These are phyloP conservation scores for Parus major DNA, from an alignment of 2,113 vertebrate genomes.

Conservation along the genomic window DNA sequence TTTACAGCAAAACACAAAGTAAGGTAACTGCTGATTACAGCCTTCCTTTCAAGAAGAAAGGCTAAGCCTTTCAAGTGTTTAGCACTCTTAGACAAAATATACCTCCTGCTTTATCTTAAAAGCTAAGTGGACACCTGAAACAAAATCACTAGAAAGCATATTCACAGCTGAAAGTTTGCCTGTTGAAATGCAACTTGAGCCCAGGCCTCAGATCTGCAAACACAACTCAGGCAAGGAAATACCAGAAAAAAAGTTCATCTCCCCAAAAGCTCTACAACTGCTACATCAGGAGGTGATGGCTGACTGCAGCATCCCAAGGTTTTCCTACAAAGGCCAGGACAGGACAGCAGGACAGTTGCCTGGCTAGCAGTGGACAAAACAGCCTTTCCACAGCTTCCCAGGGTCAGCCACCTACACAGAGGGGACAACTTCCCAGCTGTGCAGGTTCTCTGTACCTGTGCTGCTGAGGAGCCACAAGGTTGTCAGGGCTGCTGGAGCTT, in stretches of 20 bases:
- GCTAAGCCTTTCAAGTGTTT: neutral
- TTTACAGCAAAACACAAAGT: neutral
- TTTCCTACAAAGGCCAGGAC: neutral
- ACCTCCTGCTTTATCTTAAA: neutral
- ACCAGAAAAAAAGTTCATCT: neutral
- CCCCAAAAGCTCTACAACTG: neutral
- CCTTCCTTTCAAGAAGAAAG: neutral
- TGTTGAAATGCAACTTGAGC: neutral
- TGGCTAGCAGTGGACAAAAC: neutral
- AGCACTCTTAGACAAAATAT: neutral
- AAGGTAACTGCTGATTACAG: neutral
- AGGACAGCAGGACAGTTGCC: neutral
- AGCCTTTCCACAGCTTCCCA: neutral
- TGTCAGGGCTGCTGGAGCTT: neutral
- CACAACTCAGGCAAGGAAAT: rapidly evolving
- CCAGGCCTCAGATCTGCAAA: neutral
- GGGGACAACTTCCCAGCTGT: neutral
- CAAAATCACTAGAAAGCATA: neutral
- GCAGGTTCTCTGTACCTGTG: neutral
- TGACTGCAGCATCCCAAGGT: neutral
- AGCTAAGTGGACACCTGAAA: neutral
- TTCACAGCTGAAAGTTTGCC: neutral
- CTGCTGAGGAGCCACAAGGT: neutral
- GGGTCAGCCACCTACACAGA: neutral
- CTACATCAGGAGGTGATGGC: neutral